phyloP scores from a whole-genome alignment of 2,113 vertebrate species.

The Ailurus styani region DNA sequence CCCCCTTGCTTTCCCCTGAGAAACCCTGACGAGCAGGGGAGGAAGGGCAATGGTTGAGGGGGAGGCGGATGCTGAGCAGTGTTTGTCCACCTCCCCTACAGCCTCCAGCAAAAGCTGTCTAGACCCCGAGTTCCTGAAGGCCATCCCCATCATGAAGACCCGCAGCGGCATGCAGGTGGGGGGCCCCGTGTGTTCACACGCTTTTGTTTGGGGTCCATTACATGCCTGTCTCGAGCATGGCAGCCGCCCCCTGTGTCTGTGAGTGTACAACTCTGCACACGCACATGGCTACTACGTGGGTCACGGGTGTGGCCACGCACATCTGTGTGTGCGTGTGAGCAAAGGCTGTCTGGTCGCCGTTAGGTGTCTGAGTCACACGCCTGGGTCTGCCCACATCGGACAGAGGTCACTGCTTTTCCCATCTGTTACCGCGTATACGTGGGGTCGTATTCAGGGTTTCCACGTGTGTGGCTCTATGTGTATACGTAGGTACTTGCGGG shows the following conservation, averaged over 20 bases:
- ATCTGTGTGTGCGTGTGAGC: background rate
- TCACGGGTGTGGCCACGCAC: background rate
- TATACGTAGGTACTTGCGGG: background rate
- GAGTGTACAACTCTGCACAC: background rate
- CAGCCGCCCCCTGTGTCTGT: background rate
- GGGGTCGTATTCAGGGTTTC: background rate
- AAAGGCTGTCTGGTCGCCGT: background rate
- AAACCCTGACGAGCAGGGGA: background rate
- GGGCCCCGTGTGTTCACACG: background rate
- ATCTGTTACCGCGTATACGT: background rate
- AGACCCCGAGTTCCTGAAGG: constrained; percentile 98
- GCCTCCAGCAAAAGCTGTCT: constrained; percentile 96
- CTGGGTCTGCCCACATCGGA: background rate
- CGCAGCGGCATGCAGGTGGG: constrained; percentile 95
- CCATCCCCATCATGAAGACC: constrained; percentile 99
- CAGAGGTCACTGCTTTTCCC: background rate
- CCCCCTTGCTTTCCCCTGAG: background rate
- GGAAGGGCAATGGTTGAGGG: background rate
- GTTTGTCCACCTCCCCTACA: constrained; percentile 37
- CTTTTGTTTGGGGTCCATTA: background rate
- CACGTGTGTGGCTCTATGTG: background rate
- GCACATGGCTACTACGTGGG: too few species aligned
- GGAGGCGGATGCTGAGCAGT: background rate
- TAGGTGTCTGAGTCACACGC: background rate
- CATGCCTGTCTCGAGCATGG: background rate